Evolutionary conservation across 2,888 invertebrate genomes (phyloP).

Genomic region (Clusia tigrina): DNA sequence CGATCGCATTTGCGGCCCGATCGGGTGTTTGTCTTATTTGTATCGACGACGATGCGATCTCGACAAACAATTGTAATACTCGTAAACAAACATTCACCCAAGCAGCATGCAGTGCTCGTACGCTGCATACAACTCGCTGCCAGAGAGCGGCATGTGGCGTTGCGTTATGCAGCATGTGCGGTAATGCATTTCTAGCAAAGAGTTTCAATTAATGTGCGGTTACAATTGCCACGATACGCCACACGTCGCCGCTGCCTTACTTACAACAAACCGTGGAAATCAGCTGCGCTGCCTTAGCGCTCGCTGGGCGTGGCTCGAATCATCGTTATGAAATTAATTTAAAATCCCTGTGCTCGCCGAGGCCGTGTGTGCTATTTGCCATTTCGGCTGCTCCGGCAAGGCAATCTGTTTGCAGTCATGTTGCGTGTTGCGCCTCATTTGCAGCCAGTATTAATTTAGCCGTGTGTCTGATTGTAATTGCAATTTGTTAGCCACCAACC

Average conservation of each 20-base stretch:
- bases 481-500: not conserved
- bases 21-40: slow-evolving; percentile 18
- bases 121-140: too few relatives aligned
- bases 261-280: not conserved
- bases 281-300: not conserved
- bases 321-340: slow-evolving; percentile 58
- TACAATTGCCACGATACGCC: too few relatives aligned
- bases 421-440: slow-evolving; percentile 44
- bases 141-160: too few relatives aligned
- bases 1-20: slow-evolving; percentile 39
- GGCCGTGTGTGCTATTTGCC: not conserved
- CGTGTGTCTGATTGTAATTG: slow-evolving; percentile 4
- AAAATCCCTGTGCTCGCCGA: slow-evolving; percentile 20
- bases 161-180: not conserved
- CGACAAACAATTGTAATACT: slow-evolving; percentile 15
- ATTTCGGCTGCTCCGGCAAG: not conserved
- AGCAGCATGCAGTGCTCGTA: not conserved
- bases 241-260: not conserved
- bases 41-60: slow-evolving; percentile 12
- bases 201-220: slow-evolving; percentile 10
- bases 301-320: slow-evolving; percentile 49
- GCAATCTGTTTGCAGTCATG: slow-evolving; percentile 26
- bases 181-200: not conserved
- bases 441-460: slow-evolving; percentile 2
- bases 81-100: slow-evolving; percentile 2